phyloP scores from a whole-genome alignment of 2,797 vertebrate species.

The Vultur gryphus region DNA sequence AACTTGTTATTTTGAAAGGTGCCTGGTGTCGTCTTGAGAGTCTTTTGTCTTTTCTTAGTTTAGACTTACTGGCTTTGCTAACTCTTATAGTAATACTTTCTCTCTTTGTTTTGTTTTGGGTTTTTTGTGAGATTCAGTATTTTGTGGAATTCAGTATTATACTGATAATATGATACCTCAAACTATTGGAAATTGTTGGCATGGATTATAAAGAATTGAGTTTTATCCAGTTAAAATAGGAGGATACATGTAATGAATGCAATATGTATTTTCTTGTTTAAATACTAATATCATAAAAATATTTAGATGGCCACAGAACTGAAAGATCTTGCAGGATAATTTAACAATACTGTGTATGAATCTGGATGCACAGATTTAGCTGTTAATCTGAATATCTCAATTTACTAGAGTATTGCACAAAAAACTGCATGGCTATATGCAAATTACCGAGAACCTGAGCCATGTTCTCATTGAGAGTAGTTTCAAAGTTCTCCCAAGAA shows the following conservation, averaged over 20 bases:
- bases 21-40: background rate
- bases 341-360: background rate
- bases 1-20: constrained; percentile 12
- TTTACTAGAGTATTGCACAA: background rate
- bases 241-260: background rate
- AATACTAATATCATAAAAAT: background rate
- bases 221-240: background rate
- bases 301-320: background rate
- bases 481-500: background rate
- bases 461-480: background rate
- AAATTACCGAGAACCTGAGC: background rate
- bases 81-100: background rate
- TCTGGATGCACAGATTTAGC: background rate
- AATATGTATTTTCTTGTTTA: background rate
- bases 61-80: background rate
- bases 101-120: fast-evolving
- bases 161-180: background rate
- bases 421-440: background rate
- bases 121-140: background rate
- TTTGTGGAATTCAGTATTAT: background rate
- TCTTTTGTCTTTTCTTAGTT: background rate
- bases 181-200: background rate
- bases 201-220: background rate
- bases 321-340: background rate
- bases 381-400: background rate